Evolutionary conservation across 2,888 invertebrate species (phyloP).

Genomic region (Campoplex capitator): DNA sequence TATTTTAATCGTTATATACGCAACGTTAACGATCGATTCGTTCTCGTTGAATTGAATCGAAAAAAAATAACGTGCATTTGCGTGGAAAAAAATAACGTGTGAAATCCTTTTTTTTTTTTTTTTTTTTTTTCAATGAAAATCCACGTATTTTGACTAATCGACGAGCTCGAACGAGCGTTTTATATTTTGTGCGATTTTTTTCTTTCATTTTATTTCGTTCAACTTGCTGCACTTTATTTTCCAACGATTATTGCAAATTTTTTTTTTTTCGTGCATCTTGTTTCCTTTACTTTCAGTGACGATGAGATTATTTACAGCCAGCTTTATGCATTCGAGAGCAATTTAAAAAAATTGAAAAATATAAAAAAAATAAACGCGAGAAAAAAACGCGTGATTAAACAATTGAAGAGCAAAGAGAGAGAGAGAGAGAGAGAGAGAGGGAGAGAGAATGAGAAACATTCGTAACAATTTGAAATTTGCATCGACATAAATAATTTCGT

Average conservation of each 20-base stretch:
- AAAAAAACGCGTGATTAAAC: background rate
- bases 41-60: slow-evolving; percentile 35
- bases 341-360: background rate
- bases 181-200: slow-evolving; percentile 45
- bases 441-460: slow-evolving; percentile 9
- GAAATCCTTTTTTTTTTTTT: slow-evolving; percentile 22
- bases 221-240: slow-evolving; percentile 15
- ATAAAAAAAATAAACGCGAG: background rate
- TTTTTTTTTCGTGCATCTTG: background rate
- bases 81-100: background rate
- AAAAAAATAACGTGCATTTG: background rate
- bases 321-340: slow-evolving; percentile 7
- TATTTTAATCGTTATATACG: slow-evolving; percentile 22
- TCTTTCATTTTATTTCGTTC: slow-evolving; percentile 30
- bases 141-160: slow-evolving; percentile 31
- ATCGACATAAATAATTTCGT: background rate
- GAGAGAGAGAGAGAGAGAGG: background rate
- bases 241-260: slow-evolving; percentile 48
- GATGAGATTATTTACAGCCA: slow-evolving; percentile 21
- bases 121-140: background rate
- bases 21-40: slow-evolving; percentile 47
- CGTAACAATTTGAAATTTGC: background rate
- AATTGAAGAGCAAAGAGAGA: slow-evolving; percentile 1
- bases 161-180: slow-evolving; percentile 41
- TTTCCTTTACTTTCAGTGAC: background rate